Conservation (phyloP, 2,888 invertebrate species). For the Oasisia sp. region DNA sequence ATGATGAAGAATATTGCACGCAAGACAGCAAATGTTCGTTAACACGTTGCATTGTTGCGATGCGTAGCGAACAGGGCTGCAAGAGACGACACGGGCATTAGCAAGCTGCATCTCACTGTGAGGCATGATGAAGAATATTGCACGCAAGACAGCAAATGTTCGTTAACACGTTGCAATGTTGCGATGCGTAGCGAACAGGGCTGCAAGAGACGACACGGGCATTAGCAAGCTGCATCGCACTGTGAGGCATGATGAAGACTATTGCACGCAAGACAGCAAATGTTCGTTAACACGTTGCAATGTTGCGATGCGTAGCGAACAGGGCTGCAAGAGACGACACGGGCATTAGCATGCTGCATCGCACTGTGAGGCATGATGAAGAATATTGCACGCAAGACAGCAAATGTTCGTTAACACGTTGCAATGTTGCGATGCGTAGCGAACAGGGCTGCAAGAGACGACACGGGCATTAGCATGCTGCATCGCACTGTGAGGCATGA, state of each 20-base stretch:
- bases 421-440: no score
- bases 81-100: not conserved
- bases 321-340: not conserved
- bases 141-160: not conserved
- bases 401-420: no score
- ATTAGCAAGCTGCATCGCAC: not conserved
- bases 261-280: not conserved
- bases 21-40: no score
- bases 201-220: not conserved
- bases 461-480: no score
- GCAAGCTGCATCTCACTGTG: not conserved
- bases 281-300: not conserved
- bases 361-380: no score
- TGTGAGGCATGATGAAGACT: conserved; percentile 80
- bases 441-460: no score
- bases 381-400: no score
- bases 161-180: not conserved
- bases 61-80: conserved; percentile 81
- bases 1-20: no score
- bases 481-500: no score
- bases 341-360: no score
- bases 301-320: not conserved
- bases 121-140: no score
- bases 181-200: not conserved
- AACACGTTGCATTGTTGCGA: not conserved